Base-by-base conservation (phyloP, 2,797 vertebrate species). In the Mastacembelus armatus region DNA sequence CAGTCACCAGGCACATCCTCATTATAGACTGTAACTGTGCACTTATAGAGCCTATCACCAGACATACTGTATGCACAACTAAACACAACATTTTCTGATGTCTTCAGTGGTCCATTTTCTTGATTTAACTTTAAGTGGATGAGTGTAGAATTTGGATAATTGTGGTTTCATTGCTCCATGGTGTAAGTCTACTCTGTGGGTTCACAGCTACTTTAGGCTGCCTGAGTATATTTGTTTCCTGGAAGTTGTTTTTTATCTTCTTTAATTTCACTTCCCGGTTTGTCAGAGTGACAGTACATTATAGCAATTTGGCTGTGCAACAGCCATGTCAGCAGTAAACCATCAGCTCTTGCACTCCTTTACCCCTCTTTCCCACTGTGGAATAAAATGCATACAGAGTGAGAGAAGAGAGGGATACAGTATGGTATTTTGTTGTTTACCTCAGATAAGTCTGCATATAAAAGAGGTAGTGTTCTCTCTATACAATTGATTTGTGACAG, bases 291-390 rank as follows among this genome's bases (percentile, higher is more conserved):
- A 76, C 69, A 64, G 59, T 62, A 62, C 40, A 80, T 80, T 75
- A 82, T n/a, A 69, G 65, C 56, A 63, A 77, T 84, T 83, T 85
- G 73, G 78, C 77, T 38, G 79, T 38, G 66, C 38, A 70, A 39
- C 65, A 76, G 66, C 58, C 40, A 54, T 65, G 79, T 85, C 87
- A 85, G 78, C 67, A 27, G 65, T 39, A 56, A 26, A 66, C 33
- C 18, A 60, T 81, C 62, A 70, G 65, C 66, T 73, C 42, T 52
- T 58, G 48, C 55, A 50, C 42, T 71, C 24, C 62, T 60, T 33
- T 12, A 39, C 32, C 43, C 15, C 16, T 47, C 29, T 43, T 45
- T 27, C 47, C n/a, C 50, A 18, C 29, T 42, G 52, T 75, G 35
- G 42, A 55, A 54, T 33, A 10, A 49, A 49, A 21, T 35, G 29